These are phyloP conservation scores for Himantopus leucocephalus DNA, from an alignment of 2,113 vertebrate species.

Conservation along the genomic window DNA sequence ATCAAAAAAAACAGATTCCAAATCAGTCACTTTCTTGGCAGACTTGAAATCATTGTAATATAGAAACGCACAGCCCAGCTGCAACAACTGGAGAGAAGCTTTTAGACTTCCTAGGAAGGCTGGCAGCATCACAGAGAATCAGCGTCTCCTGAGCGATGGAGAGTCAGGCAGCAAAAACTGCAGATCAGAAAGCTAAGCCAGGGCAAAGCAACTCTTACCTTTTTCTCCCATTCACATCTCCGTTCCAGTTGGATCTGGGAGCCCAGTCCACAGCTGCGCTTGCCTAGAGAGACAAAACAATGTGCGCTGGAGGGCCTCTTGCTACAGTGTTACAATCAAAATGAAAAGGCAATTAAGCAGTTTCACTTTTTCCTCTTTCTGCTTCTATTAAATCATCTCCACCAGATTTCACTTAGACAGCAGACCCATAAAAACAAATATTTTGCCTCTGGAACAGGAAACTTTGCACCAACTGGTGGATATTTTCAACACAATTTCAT, in stretches of 20 bases:
- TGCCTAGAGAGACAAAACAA: neutral
- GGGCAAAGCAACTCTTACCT: neutral
- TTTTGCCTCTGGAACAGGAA: neutral
- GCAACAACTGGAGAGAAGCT: neutral
- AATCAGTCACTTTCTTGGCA: neutral
- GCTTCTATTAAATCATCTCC: neutral
- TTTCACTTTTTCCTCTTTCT: neutral
- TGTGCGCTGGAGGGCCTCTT: neutral
- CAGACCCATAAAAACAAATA: neutral
- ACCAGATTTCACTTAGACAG: neutral
- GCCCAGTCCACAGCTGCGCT: neutral
- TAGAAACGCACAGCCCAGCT: neutral
- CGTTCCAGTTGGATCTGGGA: neutral
- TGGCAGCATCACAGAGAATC: neutral
- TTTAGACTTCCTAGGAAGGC: neutral
- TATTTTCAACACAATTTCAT: neutral
- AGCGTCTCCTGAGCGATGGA: rapidly evolving
- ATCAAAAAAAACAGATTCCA: neutral
- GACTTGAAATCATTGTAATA: neutral
- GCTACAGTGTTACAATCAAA: neutral
- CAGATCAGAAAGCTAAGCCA: neutral
- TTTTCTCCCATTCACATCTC: neutral
- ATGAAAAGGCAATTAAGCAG: neutral
- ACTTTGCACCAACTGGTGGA: neutral
- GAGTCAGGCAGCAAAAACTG: neutral